Percentiles rank a stretch among this genome's conserved stretches.
Evolutionary conservation across 92 coral and sea anemone genomes (phyloP).

Genomic region (Meandrina meandrites): DNA sequence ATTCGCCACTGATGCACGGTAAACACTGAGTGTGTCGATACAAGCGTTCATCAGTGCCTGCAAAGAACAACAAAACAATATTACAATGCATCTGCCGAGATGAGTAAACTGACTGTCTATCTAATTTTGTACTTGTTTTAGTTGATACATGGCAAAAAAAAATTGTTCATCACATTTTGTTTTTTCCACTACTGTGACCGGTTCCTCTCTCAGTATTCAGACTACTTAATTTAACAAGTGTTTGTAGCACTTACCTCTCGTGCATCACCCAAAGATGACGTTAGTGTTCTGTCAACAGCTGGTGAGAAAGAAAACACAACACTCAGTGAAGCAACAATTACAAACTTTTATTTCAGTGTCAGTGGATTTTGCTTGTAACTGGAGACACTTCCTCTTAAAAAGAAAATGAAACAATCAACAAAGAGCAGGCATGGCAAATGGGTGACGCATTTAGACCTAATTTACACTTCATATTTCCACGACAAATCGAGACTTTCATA

Average conservation of each 20-base stretch:
- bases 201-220: too few relatives aligned
- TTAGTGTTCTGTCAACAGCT: slow-evolving; percentile 96
- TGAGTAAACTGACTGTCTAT: not conserved
- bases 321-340: not conserved
- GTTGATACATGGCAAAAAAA: too few relatives aligned
- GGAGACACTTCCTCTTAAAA: too few relatives aligned
- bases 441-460: too few relatives aligned
- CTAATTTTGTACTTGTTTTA: not conserved
- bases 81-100: not conserved
- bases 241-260: slow-evolving; percentile 77
- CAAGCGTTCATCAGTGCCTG: slow-evolving; percentile 97
- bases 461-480: too few relatives aligned
- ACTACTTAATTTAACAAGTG: too few relatives aligned
- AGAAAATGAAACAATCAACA: too few relatives aligned
- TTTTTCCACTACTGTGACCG: too few relatives aligned
- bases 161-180: too few relatives aligned
- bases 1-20: slow-evolving; percentile 83
- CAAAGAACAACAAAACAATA: slow-evolving; percentile 10
- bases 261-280: slow-evolving; percentile 97
- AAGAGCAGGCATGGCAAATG: too few relatives aligned
- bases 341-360: not conserved
- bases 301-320: slow-evolving; percentile 18
- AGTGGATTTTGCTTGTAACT: too few relatives aligned
- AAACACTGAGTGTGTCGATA: slow-evolving; percentile 85
- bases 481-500: too few relatives aligned